Evolutionary conservation across 2,888 invertebrate species (phyloP).

Genomic region (Chymomyza procnemis): DNA sequence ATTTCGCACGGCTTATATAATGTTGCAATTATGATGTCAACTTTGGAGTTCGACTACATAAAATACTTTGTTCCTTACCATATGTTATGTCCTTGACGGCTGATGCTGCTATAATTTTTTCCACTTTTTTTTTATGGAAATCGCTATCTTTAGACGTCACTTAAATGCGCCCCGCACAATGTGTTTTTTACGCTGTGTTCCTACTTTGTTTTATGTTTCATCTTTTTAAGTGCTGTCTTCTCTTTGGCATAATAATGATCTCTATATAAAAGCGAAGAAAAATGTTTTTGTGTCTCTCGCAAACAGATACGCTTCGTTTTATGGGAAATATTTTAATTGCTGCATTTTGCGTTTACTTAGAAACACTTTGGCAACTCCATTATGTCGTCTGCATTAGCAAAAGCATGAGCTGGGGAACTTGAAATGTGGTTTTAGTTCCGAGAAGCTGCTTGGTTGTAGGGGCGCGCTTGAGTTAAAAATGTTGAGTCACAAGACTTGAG

Average conservation of each 20-base stretch:
- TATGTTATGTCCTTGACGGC: slow-evolving; percentile 27
- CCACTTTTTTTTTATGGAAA: background rate
- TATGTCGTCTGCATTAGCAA: background rate
- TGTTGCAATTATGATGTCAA: slow-evolving; percentile 62
- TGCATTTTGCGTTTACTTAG: slow-evolving; percentile 41
- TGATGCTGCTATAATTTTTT: background rate
- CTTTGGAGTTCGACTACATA: slow-evolving; percentile 5
- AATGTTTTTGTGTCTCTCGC: background rate
- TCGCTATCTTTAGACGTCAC: background rate
- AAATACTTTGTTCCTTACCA: slow-evolving; percentile 1
- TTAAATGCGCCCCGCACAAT: slow-evolving; percentile 48
- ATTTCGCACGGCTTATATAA: slow-evolving; percentile 29
- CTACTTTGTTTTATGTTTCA: slow-evolving; percentile 60
- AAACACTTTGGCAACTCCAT: slow-evolving; percentile 22
- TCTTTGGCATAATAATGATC: background rate
- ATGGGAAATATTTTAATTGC: slow-evolving; percentile 48
- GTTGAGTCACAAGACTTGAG: background rate
- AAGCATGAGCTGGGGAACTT: background rate
- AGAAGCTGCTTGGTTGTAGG: background rate
- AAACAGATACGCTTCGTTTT: slow-evolving; percentile 11
- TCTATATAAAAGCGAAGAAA: too few relatives aligned
- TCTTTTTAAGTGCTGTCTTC: slow-evolving; percentile 60
- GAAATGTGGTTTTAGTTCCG: background rate
- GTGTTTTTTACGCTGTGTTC: slow-evolving; percentile 54
- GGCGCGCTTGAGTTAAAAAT: background rate